These are phyloP conservation scores for Drosophila arawakana DNA, from an alignment of 1,140 invertebrate species.

Conservation along the genomic window DNA sequence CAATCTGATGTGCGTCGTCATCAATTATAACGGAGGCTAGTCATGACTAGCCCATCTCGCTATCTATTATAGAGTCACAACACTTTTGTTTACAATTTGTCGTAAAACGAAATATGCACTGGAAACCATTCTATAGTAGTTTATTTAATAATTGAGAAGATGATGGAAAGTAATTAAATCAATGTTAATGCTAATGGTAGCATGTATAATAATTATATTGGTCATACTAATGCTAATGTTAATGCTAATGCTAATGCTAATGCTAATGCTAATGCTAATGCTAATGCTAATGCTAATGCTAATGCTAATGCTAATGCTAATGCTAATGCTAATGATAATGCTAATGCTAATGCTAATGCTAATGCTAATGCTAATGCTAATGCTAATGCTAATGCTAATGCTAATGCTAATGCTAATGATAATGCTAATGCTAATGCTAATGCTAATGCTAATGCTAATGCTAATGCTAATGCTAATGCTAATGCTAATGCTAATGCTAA, in stretches of 20 bases:
- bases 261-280: too few relatives aligned
- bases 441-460: neutral
- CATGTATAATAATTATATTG: too few relatives aligned
- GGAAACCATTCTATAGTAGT: neutral
- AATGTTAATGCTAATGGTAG: too few relatives aligned
- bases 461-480: neutral
- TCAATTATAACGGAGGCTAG: neutral
- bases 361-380: neutral
- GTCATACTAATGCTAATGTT: too few relatives aligned
- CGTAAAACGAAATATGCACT: neutral
- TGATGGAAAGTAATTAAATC: too few relatives aligned
- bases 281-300: neutral
- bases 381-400: neutral
- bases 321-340: neutral
- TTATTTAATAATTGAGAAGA: too few relatives aligned
- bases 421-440: neutral
- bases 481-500: neutral
- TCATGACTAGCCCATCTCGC: neutral
- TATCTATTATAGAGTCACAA: neutral
- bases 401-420: neutral
- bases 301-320: neutral
- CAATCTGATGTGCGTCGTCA: neutral
- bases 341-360: neutral
- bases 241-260: too few relatives aligned
- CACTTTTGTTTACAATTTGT: neutral